Evolutionary conservation across 2,888 invertebrate species (phyloP).

Genomic region (Spatulosminthurus flaviceps): DNA sequence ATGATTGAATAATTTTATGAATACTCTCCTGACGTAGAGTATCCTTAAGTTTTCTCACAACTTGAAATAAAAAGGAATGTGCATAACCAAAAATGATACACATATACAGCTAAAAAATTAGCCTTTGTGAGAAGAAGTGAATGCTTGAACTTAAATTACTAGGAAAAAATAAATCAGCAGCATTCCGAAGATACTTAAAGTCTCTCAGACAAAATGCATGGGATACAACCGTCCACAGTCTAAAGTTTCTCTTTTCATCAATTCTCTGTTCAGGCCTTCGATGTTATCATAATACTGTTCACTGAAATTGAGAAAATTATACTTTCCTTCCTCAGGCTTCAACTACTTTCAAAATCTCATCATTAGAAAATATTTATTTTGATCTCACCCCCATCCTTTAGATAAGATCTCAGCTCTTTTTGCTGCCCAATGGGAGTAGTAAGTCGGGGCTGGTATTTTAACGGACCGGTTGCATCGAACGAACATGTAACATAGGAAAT

Average conservation of each 20-base stretch:
- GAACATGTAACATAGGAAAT: conserved; percentile 85
- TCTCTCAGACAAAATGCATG: conserved; percentile 36
- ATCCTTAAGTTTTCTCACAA: too few species aligned
- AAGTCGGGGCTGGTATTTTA: conserved; percentile 60
- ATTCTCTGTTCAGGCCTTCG: not conserved
- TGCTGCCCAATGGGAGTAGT: conserved; percentile 54
- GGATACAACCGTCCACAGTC: conserved; percentile 6
- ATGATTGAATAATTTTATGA: too few species aligned
- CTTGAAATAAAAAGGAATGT: too few species aligned
- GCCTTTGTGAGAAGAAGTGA: too few species aligned
- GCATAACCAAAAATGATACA: too few species aligned
- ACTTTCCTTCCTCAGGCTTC: too few species aligned
- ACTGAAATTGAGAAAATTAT: conserved; percentile 5
- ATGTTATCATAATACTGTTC: conserved; percentile 24
- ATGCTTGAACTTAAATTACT: too few species aligned
- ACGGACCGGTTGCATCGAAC: conserved; percentile 77
- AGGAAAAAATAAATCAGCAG: too few species aligned
- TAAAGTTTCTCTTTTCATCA: conserved; percentile 5
- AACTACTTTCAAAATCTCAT: too few species aligned
- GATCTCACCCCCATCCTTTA: conserved; percentile 35
- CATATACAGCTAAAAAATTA: too few species aligned
- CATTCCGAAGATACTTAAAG: too few species aligned
- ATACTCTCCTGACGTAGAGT: too few species aligned
- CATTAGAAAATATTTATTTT: not conserved
- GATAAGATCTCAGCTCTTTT: conserved; percentile 41